Evolutionary conservation across 1,140 invertebrate species (phyloP).

Genomic region (Armadillidium nasatum): DNA sequence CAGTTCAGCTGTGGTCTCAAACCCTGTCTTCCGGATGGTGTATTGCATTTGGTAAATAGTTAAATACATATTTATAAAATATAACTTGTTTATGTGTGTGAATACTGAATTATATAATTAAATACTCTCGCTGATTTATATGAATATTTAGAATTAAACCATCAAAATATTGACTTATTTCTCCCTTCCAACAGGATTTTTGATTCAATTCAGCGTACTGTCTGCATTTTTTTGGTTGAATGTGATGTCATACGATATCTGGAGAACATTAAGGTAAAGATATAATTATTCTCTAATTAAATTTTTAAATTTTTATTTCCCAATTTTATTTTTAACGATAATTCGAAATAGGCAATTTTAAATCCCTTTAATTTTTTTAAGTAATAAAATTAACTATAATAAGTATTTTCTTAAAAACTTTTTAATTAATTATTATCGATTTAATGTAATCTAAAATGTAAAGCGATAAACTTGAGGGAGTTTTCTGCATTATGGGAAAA

Average conservation of each 20-base stretch:
- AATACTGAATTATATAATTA: not conserved
- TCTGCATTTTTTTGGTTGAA: constrained; percentile 55
- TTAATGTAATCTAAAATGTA: too few relatives aligned
- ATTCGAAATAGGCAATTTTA: too few relatives aligned
- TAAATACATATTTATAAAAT: not conserved
- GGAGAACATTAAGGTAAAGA: constrained; percentile 45
- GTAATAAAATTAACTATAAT: too few relatives aligned
- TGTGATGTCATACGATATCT: constrained; percentile 48
- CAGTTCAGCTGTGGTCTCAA: constrained; percentile 28
- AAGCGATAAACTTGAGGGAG: too few relatives aligned
- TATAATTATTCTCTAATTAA: too few relatives aligned
- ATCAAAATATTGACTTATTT: not conserved
- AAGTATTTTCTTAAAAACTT: too few relatives aligned
- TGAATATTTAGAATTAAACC: not conserved
- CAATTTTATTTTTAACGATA: too few relatives aligned
- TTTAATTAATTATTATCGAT: too few relatives aligned
- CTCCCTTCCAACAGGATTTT: constrained; percentile 46
- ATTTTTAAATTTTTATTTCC: too few relatives aligned
- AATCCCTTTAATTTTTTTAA: too few relatives aligned
- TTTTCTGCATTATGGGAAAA: too few relatives aligned
- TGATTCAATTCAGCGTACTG: constrained; percentile 54
- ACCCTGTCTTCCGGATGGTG: constrained; percentile 27
- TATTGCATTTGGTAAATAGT: constrained; percentile 35
- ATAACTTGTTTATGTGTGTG: not conserved
- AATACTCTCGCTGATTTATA: not conserved